These are phyloP conservation scores for Apis florea DNA, from an alignment of 1,140 invertebrate species.

Conservation along the genomic window DNA sequence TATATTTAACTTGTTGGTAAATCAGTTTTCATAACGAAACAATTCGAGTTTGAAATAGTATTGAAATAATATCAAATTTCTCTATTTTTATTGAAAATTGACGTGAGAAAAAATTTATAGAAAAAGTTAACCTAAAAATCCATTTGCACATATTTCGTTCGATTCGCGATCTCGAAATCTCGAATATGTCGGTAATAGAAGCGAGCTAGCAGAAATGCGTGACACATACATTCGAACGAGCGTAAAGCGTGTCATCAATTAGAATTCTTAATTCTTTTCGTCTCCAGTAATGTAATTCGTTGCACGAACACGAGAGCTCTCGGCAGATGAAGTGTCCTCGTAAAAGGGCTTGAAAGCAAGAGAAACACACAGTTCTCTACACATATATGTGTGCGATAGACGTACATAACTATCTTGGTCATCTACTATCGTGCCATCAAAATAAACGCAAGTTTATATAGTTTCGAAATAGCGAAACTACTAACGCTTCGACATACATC, in stretches of 20 bases:
- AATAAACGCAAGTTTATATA: too few species aligned
- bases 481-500: too few species aligned
- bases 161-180: neutral
- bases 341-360: neutral
- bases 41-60: neutral
- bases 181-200: neutral
- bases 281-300: constrained; percentile 12
- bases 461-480: too few species aligned
- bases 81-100: neutral
- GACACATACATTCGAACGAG: neutral
- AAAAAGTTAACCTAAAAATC: neutral
- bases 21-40: neutral
- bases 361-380: constrained; percentile 1
- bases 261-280: constrained; percentile 30
- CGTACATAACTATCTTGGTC: too few species aligned
- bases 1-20: neutral
- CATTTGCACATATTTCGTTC: neutral
- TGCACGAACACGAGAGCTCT: constrained; percentile 15
- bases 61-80: neutral
- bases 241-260: constrained; percentile 28
- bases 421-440: too few species aligned
- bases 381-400: neutral
- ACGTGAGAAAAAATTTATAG: too few species aligned
- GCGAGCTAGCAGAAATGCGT: neutral
- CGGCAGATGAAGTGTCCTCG: constrained; percentile 17